phyloP scores from a whole-genome alignment of 2,888 invertebrate species.

The Xestoiulus laeticollis region DNA sequence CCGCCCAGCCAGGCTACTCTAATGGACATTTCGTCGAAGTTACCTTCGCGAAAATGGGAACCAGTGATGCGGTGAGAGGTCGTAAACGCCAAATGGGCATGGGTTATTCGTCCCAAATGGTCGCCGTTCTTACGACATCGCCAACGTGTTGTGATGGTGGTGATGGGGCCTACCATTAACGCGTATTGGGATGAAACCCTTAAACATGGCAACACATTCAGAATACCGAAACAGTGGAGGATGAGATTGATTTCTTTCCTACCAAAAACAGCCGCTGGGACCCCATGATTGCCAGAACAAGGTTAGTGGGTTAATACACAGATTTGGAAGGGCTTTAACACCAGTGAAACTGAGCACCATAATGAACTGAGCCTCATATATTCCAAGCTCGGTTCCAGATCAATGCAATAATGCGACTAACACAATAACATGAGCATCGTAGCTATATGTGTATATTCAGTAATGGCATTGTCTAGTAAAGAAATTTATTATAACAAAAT shows the following conservation, averaged over 20 bases:
- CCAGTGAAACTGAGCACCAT: no score
- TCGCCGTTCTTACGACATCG: constrained; percentile 22
- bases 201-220: neutral
- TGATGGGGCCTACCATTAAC: neutral
- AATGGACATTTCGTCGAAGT: constrained; percentile 25
- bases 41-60: constrained; percentile 38
- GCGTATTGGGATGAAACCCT: neutral
- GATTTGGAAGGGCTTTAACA: no score
- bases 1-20: no score
- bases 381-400: no score
- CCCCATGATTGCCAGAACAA: neutral
- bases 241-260: neutral
- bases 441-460: no score
- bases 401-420: no score
- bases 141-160: neutral
- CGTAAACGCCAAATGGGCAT: constrained; percentile 46
- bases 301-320: neutral
- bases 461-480: no score
- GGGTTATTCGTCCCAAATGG: constrained; percentile 41
- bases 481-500: no score
- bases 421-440: no score
- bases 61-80: constrained; percentile 42
- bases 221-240: neutral
- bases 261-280: neutral
- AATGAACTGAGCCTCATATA: no score